Percentiles rank a stretch among this genome's conserved stretches.
These are phyloP conservation scores for Ochotona curzoniae DNA, from an alignment of 2,113 vertebrate genomes.

Conservation along the genomic window DNA sequence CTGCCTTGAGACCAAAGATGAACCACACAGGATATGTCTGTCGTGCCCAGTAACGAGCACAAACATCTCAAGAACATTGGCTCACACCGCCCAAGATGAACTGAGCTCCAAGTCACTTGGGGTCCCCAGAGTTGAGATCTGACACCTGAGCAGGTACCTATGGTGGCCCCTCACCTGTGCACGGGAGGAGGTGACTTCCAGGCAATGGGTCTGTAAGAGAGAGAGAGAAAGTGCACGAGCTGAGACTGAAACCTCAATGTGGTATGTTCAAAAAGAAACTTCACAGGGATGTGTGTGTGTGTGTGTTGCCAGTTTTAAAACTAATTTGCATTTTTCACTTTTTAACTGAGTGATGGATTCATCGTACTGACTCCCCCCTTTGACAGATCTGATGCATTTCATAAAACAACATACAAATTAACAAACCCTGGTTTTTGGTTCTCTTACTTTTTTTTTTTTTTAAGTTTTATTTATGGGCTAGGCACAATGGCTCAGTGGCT, in stretches of 20 bases:
- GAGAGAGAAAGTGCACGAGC: slow-evolving; percentile 40
- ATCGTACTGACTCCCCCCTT: not conserved
- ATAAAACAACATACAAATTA: not conserved
- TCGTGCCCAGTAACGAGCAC: no score
- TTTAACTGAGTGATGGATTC: not conserved
- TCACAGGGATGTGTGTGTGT: not conserved
- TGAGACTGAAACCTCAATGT: slow-evolving; percentile 50
- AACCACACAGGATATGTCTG: not conserved
- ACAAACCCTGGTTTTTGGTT: not conserved
- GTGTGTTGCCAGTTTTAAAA: not conserved
- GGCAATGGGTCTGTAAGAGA: not conserved
- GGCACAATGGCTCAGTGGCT: no score
- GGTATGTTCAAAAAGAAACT: not conserved
- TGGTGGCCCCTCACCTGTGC: not conserved
- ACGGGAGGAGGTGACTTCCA: not conserved
- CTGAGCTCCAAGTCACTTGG: not conserved
- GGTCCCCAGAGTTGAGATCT: not conserved
- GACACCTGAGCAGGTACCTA: not conserved
- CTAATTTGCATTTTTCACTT: slow-evolving; percentile 62
- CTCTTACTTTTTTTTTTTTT: no score
- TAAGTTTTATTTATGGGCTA: no score
- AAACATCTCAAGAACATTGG: not conserved
- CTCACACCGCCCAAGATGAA: not conserved
- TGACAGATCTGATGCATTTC: not conserved
- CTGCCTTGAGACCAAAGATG: not conserved